Percentiles rank a stretch among this genome's conserved stretches.
These are phyloP conservation scores for Anagrus nilaparvatae DNA, from an alignment of 1,140 invertebrate genomes.

Conservation along the genomic window DNA sequence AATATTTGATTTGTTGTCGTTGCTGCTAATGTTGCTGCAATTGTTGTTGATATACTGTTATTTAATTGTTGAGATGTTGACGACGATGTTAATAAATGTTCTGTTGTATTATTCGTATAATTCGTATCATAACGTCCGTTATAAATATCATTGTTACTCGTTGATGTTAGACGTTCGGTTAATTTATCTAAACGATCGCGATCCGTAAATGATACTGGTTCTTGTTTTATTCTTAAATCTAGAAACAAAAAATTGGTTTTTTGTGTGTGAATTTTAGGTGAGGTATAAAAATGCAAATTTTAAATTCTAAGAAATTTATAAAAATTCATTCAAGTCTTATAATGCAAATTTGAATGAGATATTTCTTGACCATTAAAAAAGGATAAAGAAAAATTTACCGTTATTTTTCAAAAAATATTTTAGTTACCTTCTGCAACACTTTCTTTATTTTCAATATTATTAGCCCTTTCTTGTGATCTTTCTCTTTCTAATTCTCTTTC, in stretches of 20 bases:
- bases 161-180: constrained; percentile 39
- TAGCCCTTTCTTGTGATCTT: constrained; percentile 30
- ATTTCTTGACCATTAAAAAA: too few relatives aligned
- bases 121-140: too few relatives aligned
- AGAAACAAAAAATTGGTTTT: not conserved
- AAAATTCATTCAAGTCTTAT: too few relatives aligned
- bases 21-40: constrained; percentile 5
- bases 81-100: too few relatives aligned
- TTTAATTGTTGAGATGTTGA: too few relatives aligned
- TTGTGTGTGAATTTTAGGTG: not conserved
- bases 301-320: too few relatives aligned
- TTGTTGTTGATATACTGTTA: constrained; percentile 14
- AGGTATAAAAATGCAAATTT: too few relatives aligned
- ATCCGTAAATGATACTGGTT: constrained; percentile 40
- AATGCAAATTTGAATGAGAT: too few relatives aligned
- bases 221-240: constrained; percentile 56
- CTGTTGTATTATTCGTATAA: too few relatives aligned
- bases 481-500: constrained; percentile 36
- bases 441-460: constrained; percentile 34
- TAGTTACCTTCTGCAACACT: constrained; percentile 37
- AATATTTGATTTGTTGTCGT: constrained; percentile 4
- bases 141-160: too few relatives aligned
- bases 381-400: too few relatives aligned
- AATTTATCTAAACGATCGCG: constrained; percentile 41
- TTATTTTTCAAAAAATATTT: too few relatives aligned